Evolutionary conservation across 1,140 invertebrate species (phyloP), one percentile per base, ranked within the genome.

Genomic region (Chrysomallon squamiferum): DNA sequence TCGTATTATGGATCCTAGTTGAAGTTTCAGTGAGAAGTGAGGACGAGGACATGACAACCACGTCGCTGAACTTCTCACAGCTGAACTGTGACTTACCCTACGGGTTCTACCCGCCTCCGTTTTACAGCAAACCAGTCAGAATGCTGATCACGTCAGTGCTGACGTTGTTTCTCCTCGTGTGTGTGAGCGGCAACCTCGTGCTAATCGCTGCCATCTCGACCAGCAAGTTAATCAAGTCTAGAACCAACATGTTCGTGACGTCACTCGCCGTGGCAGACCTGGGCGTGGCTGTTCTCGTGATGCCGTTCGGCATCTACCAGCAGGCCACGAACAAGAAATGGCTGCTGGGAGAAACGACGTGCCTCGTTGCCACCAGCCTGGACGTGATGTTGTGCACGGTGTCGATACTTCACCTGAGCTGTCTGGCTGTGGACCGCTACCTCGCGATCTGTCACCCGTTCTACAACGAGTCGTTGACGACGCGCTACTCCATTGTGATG

Each of bases 381-480:
- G 97, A 99, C 87, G 96, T 99, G 74, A 97, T 98, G 94, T 98
- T 96, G 87, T 97, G 93, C 73, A 99, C 97, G 47, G 95, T 97
- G 32, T 98, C 96, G 66, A 99, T 99, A 74, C 89, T 99, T 62
- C 98, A 99, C 87, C 88, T 99, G 65, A 98, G 95, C 84, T 97
- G 96, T 71, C 97, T 99, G 82, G 96, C 95, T 47, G 89, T 99
- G 73, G 97, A 99, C 87, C 89, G 96, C 49, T 99, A 98, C 86
- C 95, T 98, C 73, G 96, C 98, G 86, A 99, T 99, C 82, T 98
- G 97, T 86, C 93, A 97, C 83, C 97, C 97, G 0, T 97, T 99
- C 74, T 93, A 95, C 80, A 98, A 99, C 86, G 91, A 95, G 65
- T 96, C 93, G 92, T 93, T 98, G 73, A 97, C 93, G 29, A 90